Percentiles rank a stretch among this genome's conserved stretches.
Evolutionary conservation across 2,888 invertebrate species (phyloP).

Genomic region (Coenonympha arcania): DNA sequence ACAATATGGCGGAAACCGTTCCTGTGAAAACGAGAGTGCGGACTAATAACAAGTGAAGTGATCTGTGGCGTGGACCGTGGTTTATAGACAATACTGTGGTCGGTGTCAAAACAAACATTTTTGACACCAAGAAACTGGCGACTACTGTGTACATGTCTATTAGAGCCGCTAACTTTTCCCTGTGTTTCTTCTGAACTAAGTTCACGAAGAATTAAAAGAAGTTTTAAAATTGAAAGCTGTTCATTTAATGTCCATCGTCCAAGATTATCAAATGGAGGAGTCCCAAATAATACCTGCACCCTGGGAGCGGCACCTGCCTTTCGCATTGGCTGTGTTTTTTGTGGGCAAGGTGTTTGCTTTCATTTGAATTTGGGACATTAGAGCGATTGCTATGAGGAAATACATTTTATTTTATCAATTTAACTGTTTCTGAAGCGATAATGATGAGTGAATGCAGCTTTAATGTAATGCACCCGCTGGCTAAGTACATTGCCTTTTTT

Average conservation of each 20-base stretch:
- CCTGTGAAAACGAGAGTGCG: too few relatives aligned
- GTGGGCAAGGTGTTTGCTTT: constrained; percentile 32
- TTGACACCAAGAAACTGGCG: too few relatives aligned
- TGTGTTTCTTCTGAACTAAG: too few relatives aligned
- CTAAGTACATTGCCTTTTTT: background rate
- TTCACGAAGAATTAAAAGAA: background rate
- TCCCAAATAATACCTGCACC: constrained; percentile 24
- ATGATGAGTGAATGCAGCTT: background rate
- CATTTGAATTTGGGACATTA: constrained; percentile 30
- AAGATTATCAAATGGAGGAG: constrained; percentile 4
- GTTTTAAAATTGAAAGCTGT: background rate
- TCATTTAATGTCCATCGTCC: background rate
- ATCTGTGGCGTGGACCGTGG: too few relatives aligned
- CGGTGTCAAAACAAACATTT: too few relatives aligned
- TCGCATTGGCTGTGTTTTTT: constrained; percentile 33
- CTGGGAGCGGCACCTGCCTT: constrained; percentile 32
- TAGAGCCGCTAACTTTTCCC: too few relatives aligned
- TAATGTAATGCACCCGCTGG: too few relatives aligned
- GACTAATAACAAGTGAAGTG: too few relatives aligned
- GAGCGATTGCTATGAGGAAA: constrained; percentile 25
- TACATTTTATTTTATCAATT: constrained; percentile 13
- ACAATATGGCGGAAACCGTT: too few relatives aligned
- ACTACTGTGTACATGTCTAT: too few relatives aligned
- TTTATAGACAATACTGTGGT: too few relatives aligned
- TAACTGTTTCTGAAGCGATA: constrained; percentile 2